Base-by-base conservation (phyloP, 2,797 vertebrate species). In the Enteromius trimaculatus region DNA sequence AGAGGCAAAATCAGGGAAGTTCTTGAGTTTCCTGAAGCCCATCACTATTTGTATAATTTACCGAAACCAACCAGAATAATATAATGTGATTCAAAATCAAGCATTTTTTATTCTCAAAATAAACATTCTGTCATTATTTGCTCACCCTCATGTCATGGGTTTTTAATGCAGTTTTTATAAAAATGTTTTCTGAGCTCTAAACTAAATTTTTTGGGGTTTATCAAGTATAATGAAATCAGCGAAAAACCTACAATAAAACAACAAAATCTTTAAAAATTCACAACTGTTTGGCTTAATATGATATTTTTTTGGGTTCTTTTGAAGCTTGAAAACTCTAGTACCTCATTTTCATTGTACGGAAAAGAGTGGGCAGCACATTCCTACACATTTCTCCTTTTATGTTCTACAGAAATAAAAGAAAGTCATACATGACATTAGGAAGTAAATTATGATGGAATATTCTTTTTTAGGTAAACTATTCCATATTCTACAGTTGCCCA, bases 401-500 rank as follows among this genome's bases (percentile, higher is more conserved):
- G 8, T 49, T 53, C 29, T 7, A 51, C 37, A 37, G 7, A 37
- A 34, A 47, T 47, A 19, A 51, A 72, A 71, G 14, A 2, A 14
- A 49, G 55, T 34, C 42, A 62, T 49, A 13, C 14, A 21, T 31
- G 39, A 26, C 29, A 14, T 53, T 26, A 79, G 31, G 14, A 3
- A 71, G 66, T 60, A 34, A 70, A 60, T 71, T 2, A 42, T 55
- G 49, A 60, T 6, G 42, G 7, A 2, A 74, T 64, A 42, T 65
- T 29, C 6, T 53, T 66, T 82, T 82, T 39, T 17, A 34, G 21
- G 1, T 23, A 8, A 68, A 31, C 7, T 53, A 26, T 16, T 29
- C 23, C 34, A 44, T 53, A 29, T 51, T 37, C 37, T 77, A 85
- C 66, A 58, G 80, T 44, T 86, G 85, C 86, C 88, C 87, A 88